Evolutionary conservation across 2,797 vertebrate species (phyloP).

Genomic region (Hozukius guyotensis): DNA sequence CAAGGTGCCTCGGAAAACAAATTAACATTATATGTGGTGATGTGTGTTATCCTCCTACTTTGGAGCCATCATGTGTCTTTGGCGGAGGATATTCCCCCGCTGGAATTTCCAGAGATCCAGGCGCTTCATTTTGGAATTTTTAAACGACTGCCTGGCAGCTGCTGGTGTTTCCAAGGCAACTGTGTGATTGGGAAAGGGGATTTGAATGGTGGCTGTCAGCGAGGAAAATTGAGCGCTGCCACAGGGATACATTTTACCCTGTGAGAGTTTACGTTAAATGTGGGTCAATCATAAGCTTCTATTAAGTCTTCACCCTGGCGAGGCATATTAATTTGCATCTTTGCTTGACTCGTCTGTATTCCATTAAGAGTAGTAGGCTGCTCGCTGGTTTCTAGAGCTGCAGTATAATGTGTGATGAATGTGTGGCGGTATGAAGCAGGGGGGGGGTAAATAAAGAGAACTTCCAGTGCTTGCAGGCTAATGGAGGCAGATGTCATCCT

Average conservation of each 20-base stretch:
- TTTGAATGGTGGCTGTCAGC: slow-evolving; percentile 75
- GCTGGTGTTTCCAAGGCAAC: slow-evolving; percentile 81
- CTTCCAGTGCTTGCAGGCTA: slow-evolving; percentile 35
- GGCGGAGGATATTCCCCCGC: slow-evolving; percentile 38
- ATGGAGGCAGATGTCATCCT: slow-evolving; percentile 57
- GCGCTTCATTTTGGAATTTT: slow-evolving; percentile 69
- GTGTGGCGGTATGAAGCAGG: slow-evolving; percentile 26
- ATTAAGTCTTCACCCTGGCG: slow-evolving; percentile 75
- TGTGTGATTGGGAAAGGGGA: slow-evolving; percentile 70
- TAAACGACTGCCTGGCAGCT: slow-evolving; percentile 70
- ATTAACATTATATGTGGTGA: slow-evolving; percentile 10
- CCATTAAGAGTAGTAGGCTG: slow-evolving; percentile 50
- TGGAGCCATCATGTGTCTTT: slow-evolving; percentile 17
- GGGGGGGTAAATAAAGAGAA: slow-evolving; percentile 38
- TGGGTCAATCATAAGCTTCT: slow-evolving; percentile 78
- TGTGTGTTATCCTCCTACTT: slow-evolving; percentile 16
- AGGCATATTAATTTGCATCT: slow-evolving; percentile 75
- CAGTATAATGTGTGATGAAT: slow-evolving; percentile 52
- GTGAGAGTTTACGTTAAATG: slow-evolving; percentile 76
- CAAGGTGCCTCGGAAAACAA: slow-evolving; percentile 36
- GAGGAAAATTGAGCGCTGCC: slow-evolving; percentile 68
- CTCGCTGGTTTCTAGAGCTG: slow-evolving; percentile 42
- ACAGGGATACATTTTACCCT: slow-evolving; percentile 65
- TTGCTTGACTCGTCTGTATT: slow-evolving; percentile 54
- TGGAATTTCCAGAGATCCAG: slow-evolving; percentile 71